Evolutionary conservation across 2,888 invertebrate species (phyloP), one percentile per base, ranked within the genome.

Genomic region (Rhabditophanes sp.): DNA sequence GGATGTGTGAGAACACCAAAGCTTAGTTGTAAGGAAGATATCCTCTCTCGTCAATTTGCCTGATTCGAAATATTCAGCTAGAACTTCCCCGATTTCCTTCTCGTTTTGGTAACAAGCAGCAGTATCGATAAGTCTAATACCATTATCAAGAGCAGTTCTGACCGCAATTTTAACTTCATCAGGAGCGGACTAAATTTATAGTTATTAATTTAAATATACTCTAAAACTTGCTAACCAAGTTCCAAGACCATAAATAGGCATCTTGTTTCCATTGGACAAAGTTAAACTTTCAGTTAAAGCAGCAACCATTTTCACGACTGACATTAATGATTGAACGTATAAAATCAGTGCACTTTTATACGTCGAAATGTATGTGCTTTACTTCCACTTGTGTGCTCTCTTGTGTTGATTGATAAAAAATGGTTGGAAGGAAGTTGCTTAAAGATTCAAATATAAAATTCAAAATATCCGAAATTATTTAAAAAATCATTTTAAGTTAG

Each of bases 31-130:
- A 33, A 57, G 44, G 46, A 57, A 57, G 5, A 57, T 32, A 2
- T 57, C 57, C 26, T 53, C 50, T 18, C 57, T 35, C 24, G 69
- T 71, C 8, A 82, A 66, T 22, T 53, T 53, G 16, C 57, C 64
- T 22, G 40, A 27, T n/a, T 35, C 25, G 18, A 28, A 39, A 33
- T 45, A 50, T 35, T 45, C 45, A 21, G 39, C 29, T n/a, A 45
- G 26, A 15, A 50, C 38, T 23, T 69, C 64, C 11, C 76, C 77
- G 45, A 82, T 74, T 34, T 75, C 72, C 31, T 65, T 62, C 66
- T 82, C 82, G 66, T 82, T 82, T 24, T 72, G 69, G 65, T 81
- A 82, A 2, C 77, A 12, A 4, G 23, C 12, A 76, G 30, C 45
- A 4, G 45, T 45, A 42, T 45, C 45, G 7, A 64, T 56, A 19